Conservation (phyloP, 1,140 invertebrate species). For the Steinernema feltiae region DNA sequence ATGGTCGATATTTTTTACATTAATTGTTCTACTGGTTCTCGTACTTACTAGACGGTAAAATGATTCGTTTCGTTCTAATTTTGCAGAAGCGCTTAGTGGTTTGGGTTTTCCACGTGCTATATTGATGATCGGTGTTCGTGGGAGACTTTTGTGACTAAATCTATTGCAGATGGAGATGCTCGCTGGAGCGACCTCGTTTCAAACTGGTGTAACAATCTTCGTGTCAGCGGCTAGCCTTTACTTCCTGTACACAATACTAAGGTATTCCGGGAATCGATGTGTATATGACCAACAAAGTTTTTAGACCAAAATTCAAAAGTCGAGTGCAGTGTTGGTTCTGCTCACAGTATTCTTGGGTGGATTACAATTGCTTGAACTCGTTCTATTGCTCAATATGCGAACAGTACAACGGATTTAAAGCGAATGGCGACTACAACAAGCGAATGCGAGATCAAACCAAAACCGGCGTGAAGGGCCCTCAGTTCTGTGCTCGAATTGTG, state of each 20-base stretch:
- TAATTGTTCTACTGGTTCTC: too few species aligned
- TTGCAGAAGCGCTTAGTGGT: too few species aligned
- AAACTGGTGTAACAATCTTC: neutral
- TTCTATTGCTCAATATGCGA: neutral
- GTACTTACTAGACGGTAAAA: too few species aligned
- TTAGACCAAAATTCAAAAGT: neutral
- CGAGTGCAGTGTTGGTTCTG: slow-evolving; percentile 11
- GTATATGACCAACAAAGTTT: neutral
- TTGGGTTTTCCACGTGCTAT: too few species aligned
- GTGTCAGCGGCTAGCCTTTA: slow-evolving; percentile 17
- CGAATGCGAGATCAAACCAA: neutral
- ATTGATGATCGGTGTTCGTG: too few species aligned
- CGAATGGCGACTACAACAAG: slow-evolving; percentile 23
- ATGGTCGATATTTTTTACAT: too few species aligned
- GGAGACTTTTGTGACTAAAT: too few species aligned
- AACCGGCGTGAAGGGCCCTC: neutral
- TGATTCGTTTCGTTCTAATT: too few species aligned
- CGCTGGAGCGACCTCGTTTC: neutral
- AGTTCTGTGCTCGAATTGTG: neutral
- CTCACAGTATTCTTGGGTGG: neutral
- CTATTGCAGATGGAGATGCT: slow-evolving; percentile 25
- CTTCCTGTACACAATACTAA: slow-evolving; percentile 1
- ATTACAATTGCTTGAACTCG: slow-evolving; percentile 18
- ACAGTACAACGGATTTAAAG: slow-evolving; percentile 25
- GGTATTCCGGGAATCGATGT: neutral